phyloP scores from a whole-genome alignment of 2,113 vertebrate species.

The Dasyprocta punctata region DNA sequence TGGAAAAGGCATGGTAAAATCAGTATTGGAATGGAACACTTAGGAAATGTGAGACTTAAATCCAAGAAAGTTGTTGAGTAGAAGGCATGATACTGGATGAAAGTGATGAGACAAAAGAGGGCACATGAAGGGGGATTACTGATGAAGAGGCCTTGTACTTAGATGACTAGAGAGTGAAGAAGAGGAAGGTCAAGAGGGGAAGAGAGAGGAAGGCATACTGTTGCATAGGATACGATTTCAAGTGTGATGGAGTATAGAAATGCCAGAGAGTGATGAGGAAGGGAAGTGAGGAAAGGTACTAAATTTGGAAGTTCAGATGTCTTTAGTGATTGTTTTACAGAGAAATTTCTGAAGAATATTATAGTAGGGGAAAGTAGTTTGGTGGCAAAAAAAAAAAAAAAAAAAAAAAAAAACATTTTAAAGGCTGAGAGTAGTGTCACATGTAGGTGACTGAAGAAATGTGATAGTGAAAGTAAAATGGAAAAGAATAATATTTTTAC shows the following conservation, averaged over 20 bases:
- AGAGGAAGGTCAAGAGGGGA: background rate
- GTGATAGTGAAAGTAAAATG: background rate
- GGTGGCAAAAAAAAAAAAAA: background rate
- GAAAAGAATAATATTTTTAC: background rate
- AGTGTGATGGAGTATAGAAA: background rate
- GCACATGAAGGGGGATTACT: background rate
- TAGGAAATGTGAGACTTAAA: background rate
- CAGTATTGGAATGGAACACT: background rate
- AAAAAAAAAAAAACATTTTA: background rate
- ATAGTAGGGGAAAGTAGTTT: background rate
- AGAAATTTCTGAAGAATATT: conserved; percentile 36
- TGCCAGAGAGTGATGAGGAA: background rate
- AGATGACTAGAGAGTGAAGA: background rate
- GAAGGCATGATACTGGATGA: background rate
- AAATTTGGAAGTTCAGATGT: background rate
- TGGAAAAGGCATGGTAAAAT: background rate
- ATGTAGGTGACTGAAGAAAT: background rate
- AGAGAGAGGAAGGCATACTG: background rate
- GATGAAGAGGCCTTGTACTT: background rate
- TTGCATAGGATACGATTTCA: background rate
- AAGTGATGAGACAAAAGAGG: background rate
- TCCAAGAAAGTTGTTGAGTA: background rate
- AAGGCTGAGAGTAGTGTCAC: background rate
- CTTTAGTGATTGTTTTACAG: background rate
- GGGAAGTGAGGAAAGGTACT: background rate